phyloP scores from a whole-genome alignment of 2,797 vertebrate genomes.

The Brotula barbata region DNA sequence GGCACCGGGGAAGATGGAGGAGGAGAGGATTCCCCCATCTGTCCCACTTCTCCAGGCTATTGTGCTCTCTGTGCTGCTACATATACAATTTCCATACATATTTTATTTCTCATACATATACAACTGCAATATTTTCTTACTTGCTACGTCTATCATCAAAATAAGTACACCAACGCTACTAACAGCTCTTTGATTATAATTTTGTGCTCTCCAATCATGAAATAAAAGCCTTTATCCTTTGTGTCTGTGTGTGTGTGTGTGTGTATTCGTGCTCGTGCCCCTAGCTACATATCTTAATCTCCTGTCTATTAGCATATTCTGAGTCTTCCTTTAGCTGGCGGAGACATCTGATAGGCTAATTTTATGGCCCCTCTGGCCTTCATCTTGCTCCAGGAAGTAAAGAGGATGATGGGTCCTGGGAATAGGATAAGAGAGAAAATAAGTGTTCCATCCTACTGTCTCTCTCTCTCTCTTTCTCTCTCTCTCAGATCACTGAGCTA shows the following conservation, averaged over 20 bases:
- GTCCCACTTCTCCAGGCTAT: too few species aligned
- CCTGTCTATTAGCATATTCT: slow-evolving; percentile 71
- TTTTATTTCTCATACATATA: not conserved
- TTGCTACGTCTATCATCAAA: slow-evolving; percentile 21
- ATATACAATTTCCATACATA: too few species aligned
- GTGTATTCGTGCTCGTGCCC: slow-evolving; percentile 43
- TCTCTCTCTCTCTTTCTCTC: slow-evolving; percentile 25
- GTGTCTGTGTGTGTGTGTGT: slow-evolving; percentile 5
- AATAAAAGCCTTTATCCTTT: slow-evolving; percentile 39
- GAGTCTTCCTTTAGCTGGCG: slow-evolving; percentile 51
- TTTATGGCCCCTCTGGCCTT: slow-evolving; percentile 60
- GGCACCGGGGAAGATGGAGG: slow-evolving; percentile 16
- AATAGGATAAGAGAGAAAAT: slow-evolving; percentile 43
- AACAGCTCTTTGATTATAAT: slow-evolving; percentile 48
- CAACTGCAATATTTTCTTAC: not conserved
- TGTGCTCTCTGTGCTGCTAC: slow-evolving; percentile 9
- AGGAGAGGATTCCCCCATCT: slow-evolving; percentile 38
- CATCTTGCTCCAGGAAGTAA: slow-evolving; percentile 55
- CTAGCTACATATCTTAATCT: slow-evolving; percentile 71
- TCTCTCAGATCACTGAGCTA: slow-evolving; percentile 22
- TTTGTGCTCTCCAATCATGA: slow-evolving; percentile 52
- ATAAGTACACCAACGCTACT: slow-evolving; percentile 44
- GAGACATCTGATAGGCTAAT: slow-evolving; percentile 68
- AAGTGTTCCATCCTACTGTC: slow-evolving; percentile 18
- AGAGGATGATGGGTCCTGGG: slow-evolving; percentile 52